Evolutionary conservation across 2,888 invertebrate genomes (phyloP), one percentile per base, ranked within the genome.

Genomic region (Cantharis rustica): DNA sequence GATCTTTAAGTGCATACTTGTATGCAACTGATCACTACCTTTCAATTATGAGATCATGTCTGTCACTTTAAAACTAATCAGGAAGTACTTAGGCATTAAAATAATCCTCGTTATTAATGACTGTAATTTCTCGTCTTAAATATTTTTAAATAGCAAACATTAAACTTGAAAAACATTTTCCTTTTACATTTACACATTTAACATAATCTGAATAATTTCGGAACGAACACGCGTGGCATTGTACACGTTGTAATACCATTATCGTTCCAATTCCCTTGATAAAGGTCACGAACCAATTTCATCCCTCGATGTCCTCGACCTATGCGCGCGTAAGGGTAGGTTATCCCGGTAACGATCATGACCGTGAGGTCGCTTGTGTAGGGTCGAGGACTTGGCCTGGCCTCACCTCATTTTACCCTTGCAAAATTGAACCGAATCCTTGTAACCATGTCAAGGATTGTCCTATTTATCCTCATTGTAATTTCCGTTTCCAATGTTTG

Each of bases 371-470:
- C 68, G 76, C 68, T 68, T 63, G 16, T 47, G 27, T 16, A 68
- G 73, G 75, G 75, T 78, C 75, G 75, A 78, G 78, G 78, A 75
- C 70, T 75, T 68, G 68, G 61, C 78, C 75, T 79, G 79, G 75
- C 79, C 78, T 78, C 74, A 78, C 75, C 76, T 78, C 68, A 75
- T 20, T 63, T 71, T 71, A 74, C 74, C 78, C 78, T 75, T 76
- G 76, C 72, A 27, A 68, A 76, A 75, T 75, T 71, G 75, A 73
- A 69, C 69, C 64, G 61, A 20, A 63, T 68, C 69, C 68, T 75
- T 61, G 66, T 69, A 69, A 62, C 68, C 68, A 69, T 78, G 79
- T 79, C 78, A 76, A 75, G 76, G 76, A 75, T 76, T 72, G 27
- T 47, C 72, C 68, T 66, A 61, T 70, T 63, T 73, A 66, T 23